phyloP scores from a whole-genome alignment of 2,888 invertebrate species.

The Amblyjoppa fuscipennis region DNA sequence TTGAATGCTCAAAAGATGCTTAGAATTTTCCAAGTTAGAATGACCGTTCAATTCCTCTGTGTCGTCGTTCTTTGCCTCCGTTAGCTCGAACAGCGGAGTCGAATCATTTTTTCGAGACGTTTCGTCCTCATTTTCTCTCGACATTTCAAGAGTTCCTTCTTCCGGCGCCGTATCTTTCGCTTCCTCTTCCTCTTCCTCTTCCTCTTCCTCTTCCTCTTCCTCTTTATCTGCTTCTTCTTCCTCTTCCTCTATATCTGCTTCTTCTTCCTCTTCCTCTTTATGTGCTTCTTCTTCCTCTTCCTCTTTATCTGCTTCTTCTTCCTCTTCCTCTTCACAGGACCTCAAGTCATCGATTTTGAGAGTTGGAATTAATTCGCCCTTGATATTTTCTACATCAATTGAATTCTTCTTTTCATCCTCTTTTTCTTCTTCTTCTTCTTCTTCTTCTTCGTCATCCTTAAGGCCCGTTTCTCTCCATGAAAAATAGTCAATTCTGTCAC shows the following conservation, averaged over 20 bases:
- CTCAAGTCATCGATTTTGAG: neutral
- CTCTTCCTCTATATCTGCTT: constrained; percentile 68
- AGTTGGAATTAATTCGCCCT: constrained; percentile 14
- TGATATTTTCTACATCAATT: constrained; percentile 46
- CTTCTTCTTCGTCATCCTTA: constrained; percentile 29
- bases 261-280: constrained; percentile 64
- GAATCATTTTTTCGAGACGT: neutral
- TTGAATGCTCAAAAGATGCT: constrained; percentile 72
- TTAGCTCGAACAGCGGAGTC: constrained; percentile 38
- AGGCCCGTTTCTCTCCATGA: neutral
- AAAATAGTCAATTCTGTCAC: neutral
- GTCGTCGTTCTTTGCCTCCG: constrained; percentile 40
- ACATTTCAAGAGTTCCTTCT: neutral
- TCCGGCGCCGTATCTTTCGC: neutral
- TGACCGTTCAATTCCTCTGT: constrained; percentile 44
- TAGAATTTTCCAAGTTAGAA: constrained; percentile 39
- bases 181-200: constrained; percentile 64
- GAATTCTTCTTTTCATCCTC: constrained; percentile 48
- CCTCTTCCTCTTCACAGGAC: constrained; percentile 70
- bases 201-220: constrained; percentile 71
- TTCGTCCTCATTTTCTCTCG: constrained; percentile 54
- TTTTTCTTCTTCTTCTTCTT: constrained; percentile 5
- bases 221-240: constrained; percentile 72
- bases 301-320: constrained; percentile 68
- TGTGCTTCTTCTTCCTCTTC: constrained; percentile 48